A percentile compares a stretch with the other conserved stretches of the same genome.
Evolutionary conservation across 2,888 invertebrate species (phyloP).

Genomic region (Meta bourneti): DNA sequence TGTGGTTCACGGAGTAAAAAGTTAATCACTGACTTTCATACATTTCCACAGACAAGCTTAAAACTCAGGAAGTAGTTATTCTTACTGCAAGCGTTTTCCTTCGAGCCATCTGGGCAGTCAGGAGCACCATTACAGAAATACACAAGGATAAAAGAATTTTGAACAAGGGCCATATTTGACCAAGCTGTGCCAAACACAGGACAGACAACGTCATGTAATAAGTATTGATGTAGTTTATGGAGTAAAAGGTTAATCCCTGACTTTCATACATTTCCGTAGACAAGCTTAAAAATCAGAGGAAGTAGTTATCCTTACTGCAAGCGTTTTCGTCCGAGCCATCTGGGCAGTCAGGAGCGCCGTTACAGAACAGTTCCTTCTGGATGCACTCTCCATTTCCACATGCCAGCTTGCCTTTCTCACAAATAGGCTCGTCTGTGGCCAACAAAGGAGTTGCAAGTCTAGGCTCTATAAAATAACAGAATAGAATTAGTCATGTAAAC

Average conservation of each 20-base stretch:
- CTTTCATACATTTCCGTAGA: no score
- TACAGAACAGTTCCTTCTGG: constrained; percentile 94
- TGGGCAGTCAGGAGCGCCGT: constrained; percentile 94
- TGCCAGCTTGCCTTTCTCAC: constrained; percentile 92
- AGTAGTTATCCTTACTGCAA: constrained; percentile 88
- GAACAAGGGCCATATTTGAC: no score
- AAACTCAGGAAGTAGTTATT: constrained; percentile 79
- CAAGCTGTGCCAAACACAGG: no score
- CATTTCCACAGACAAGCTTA: no score
- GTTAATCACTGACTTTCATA: no score
- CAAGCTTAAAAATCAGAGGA: neutral
- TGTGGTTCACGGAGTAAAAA: no score
- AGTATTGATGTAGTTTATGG: no score
- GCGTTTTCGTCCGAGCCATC: constrained; percentile 97
- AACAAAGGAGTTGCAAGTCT: constrained; percentile 92
- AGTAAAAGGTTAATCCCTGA: no score
- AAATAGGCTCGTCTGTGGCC: constrained; percentile 95
- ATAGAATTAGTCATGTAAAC: neutral
- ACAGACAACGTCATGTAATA: no score
- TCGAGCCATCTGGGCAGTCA: constrained; percentile 96
- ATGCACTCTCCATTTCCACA: constrained; percentile 96
- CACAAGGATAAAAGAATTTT: no score
- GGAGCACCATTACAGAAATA: constrained; percentile 96
- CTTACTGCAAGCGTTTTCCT: constrained; percentile 97
- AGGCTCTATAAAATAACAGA: constrained; percentile 85